Base-by-base conservation (phyloP, 1,140 invertebrate species). In the Holcopasites calliopsidis region DNA sequence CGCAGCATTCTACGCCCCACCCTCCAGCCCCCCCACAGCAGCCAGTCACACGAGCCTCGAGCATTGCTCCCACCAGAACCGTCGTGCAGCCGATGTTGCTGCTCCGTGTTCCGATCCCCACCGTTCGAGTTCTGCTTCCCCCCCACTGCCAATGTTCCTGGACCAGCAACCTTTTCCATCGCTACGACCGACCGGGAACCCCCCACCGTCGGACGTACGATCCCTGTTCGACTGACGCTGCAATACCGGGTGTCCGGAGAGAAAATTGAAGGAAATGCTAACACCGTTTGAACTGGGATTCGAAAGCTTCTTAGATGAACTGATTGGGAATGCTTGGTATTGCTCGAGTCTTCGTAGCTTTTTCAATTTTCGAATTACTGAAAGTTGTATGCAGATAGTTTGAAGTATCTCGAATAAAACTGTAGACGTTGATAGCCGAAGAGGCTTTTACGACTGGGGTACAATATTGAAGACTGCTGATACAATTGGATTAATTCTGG, bases 1-100 rank as follows among this genome's bases (percentile, higher is more conserved):
- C 76, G 74, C 78, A 80, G 69, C n/a, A 72, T 76, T 73, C 40
- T 54, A 57, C 64, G 76, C 76, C 71, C 81, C 82, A 84, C 79
- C 80, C 71, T 76, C 65, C 64, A 35, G 26, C 68, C 77, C 77
- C 73, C 6, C 70, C n/a, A 23, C 21, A 8, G 4, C 13, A 16
- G 1, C 44, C 10, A 10, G 3, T 21, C 40, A 13, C 23, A 31
- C 23, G 18, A 71, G 50, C 16, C 33, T 26, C 10, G 42, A 49
- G 1, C 42, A 5, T 38, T 28, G 21, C 42, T 77, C 78, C 80
- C 57, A 52, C 77, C 66, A 28, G 40, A 1, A 1, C 0, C 1
- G 5, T 21, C 4, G 23, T 31, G 26, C 23, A 54, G 52, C 60
- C 54, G n/a, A 47, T 64, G 62, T 18, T 47, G 38, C 62, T n/a